These are phyloP conservation scores for Paramisgurnus dabryanus DNA, from an alignment of 2,113 vertebrate genomes.

Conservation along the genomic window DNA sequence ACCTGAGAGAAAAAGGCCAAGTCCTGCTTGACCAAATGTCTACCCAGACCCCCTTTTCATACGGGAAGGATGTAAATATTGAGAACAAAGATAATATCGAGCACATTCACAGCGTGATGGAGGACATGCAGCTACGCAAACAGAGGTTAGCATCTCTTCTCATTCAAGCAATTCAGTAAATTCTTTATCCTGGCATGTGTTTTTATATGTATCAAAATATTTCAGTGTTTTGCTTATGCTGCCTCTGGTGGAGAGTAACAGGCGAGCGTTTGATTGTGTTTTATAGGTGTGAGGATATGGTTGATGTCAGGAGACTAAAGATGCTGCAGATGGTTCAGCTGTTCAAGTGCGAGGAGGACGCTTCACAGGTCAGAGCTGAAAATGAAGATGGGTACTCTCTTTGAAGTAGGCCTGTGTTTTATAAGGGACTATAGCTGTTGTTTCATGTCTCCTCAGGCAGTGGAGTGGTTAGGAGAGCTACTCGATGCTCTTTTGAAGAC, in stretches of 20 bases:
- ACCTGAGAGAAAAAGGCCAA: conserved; percentile 92
- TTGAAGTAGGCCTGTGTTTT: not conserved
- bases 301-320: conserved; percentile 91
- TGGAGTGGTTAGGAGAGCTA: conserved; percentile 95
- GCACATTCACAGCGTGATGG: conserved; percentile 95
- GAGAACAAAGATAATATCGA: conserved; percentile 94
- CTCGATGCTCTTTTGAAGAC: conserved; percentile 95
- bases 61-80: conserved; percentile 83
- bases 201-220: not conserved
- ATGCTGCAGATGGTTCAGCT: conserved; percentile 99
- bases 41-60: conserved; percentile 87
- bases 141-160: conserved; percentile 79
- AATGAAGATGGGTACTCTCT: not conserved
- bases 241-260: not conserved
- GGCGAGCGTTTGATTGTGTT: not conserved
- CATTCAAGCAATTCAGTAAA: not conserved
- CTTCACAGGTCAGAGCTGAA: conserved; percentile 78
- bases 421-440: not conserved
- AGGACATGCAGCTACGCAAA: conserved; percentile 98
- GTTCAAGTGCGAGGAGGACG: conserved; percentile 98
- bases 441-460: conserved; percentile 75
- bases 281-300: conserved; percentile 90
- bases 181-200: not conserved
- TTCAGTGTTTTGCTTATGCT: not conserved
- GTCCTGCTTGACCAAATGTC: conserved; percentile 92